phyloP scores from a whole-genome alignment of 2,113 vertebrate species.

The Cyanoderma ruficeps region DNA sequence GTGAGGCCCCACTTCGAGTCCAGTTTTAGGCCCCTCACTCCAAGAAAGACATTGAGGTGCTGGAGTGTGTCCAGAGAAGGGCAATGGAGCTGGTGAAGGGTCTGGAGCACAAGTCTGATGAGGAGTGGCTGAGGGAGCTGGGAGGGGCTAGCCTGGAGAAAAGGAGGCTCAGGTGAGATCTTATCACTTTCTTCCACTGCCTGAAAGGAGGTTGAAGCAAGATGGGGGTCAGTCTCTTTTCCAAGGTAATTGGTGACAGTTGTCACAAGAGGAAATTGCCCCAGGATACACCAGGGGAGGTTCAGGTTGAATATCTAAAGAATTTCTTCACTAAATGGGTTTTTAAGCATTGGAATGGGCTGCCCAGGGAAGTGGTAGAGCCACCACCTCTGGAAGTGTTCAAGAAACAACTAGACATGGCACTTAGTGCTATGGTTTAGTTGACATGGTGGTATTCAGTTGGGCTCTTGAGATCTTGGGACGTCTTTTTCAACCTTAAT shows the following conservation, averaged over 20 bases:
- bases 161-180: neutral
- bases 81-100: neutral
- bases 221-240: neutral
- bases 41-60: neutral
- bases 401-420: neutral
- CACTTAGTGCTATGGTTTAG: neutral
- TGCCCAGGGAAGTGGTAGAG: neutral
- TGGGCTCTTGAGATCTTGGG: neutral
- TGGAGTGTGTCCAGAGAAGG: neutral
- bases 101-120: neutral
- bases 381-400: neutral
- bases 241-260: neutral
- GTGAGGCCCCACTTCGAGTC: rapidly evolving
- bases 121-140: neutral
- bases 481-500: neutral
- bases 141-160: neutral
- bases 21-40: neutral
- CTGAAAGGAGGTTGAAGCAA: neutral
- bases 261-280: neutral
- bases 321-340: neutral
- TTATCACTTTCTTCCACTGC: neutral
- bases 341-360: neutral
- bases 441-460: neutral
- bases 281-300: neutral
- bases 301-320: neutral